Base-by-base conservation (phyloP, 1,140 invertebrate species). In the Calliphora vicina region DNA sequence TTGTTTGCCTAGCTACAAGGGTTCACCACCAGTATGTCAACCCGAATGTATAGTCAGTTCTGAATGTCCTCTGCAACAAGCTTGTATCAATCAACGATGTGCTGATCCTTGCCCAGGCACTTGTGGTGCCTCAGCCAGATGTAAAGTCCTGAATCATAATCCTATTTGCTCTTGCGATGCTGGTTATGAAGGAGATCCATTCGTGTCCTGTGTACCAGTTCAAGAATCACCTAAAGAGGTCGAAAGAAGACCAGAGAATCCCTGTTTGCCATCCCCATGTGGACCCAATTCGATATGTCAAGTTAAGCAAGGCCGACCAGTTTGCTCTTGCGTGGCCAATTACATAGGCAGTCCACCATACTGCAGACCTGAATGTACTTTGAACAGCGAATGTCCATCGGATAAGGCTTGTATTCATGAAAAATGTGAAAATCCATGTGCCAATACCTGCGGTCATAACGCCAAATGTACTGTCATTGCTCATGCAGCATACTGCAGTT, bases 251-350 rank as follows among this genome's bases (percentile, higher is more conserved):
- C 88, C 91, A 15, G 88, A 91, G 85, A 94, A 95, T 91, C 95
- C 96, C 26, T 97, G 96, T 88, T 89, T 93, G 67, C 95, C 95
- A 45, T 96, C 95, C 72, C 96, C 96, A 15, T 97, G 96, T 91
- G 96, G 96, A 80, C 94, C 95, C 15, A 96, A 97, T 91, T 97
- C 96, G 0, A 93, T 96, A 43, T 97, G 96, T 88, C 94, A 96
- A 92, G 93, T 96, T 61, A 94, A 94, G 91, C 93, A 95, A 89
- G 93, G 94, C 73, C 92, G 94, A 88, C 94, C 96, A 13, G 95
- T 96, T 0, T 96, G 95, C 87, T 96, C 95, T 6, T 97, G 95
- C 86, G 92, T 93, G 83, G 93, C 93, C 43, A 95, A 95, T 87
- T 95, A 95, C 85, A 93, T 94, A 27, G 95, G 95, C 45, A 94